phyloP scores from a whole-genome alignment of 1,140 invertebrate species.

The Cydia pomonella region DNA sequence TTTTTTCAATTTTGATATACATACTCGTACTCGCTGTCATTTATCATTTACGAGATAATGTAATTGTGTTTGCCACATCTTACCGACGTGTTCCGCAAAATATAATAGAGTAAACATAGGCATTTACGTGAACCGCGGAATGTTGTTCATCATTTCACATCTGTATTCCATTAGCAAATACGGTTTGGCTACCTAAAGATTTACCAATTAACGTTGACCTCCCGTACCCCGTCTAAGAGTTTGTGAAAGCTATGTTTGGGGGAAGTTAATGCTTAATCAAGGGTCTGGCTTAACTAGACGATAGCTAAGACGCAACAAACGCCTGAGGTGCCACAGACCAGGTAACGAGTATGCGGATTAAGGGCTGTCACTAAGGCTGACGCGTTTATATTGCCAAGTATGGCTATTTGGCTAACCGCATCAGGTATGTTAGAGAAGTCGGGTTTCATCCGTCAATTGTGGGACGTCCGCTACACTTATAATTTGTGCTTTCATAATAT shows the following conservation, averaged over 20 bases:
- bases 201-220: constrained; percentile 53
- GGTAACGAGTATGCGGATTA: constrained; percentile 57
- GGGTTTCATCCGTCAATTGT: too few species aligned
- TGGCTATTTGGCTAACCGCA: too few species aligned
- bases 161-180: constrained; percentile 77
- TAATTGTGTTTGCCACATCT: neutral
- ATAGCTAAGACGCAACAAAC: constrained; percentile 66
- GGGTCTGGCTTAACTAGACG: constrained; percentile 58
- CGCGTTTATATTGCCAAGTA: neutral
- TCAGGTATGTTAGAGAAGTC: too few species aligned
- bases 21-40: too few species aligned
- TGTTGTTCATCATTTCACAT: constrained; percentile 64
- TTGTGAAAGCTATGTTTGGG: constrained; percentile 53
- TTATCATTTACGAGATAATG: neutral
- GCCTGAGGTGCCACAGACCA: constrained; percentile 69
- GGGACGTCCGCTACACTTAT: too few species aligned
- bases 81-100: neutral
- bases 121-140: constrained; percentile 62
- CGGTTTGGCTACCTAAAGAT: constrained; percentile 61
- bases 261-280: constrained; percentile 59
- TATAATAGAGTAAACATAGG: constrained; percentile 47
- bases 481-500: too few species aligned
- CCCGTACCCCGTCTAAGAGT: constrained; percentile 38
- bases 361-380: constrained; percentile 49
- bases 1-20: too few species aligned